Evolutionary conservation across 2,797 vertebrate species (phyloP), one percentile per base, ranked within the genome.

Genomic region (Enteromius radiatus): DNA sequence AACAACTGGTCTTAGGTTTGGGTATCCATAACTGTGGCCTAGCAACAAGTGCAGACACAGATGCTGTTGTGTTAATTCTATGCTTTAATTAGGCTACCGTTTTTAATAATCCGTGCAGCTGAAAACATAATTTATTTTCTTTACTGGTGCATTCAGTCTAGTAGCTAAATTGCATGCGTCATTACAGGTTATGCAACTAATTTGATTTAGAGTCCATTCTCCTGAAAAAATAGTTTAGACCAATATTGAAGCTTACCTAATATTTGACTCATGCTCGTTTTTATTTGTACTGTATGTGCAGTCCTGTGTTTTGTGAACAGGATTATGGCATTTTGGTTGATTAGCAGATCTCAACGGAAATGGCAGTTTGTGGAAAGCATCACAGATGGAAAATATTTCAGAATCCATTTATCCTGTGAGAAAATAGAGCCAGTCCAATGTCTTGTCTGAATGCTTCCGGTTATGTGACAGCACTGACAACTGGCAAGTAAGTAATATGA

Each of bases 401-500:
- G 10, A 71, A 14, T 61, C 26, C 1, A 36, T 38, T 38, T 61
- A 26, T 38, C n/a, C 68, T 41, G 33, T 47, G 26, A 4, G 17
- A 49, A 81, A 56, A n/a, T 12, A 43, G 23, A 71, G 38, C 5
- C 10, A 28, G 12, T 23, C 31, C 7, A 47, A 31, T 33, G n/a
- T 63, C 52, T 33, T 81, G 5, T 70, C 41, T 74, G 23, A 14
- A 33, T 26, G 41, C 28, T 79, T 71, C 31, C 61, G 19, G 45
- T 43, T 63, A 47, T 68, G 15, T 68, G 10, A 78, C 17, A 15
- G 36, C n/a, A 52, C 43, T 68, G 52, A 31, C 49, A 84, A 54
- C 5, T 65, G 45, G 19, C 47, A 65, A 78, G 43, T 64, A 84
- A 64, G 38, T 61, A n/a, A 85, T 56, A 43, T 49, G 26, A 76